These are phyloP conservation scores for Oscarella lobularis DNA, from an alignment of 37 sponge, comb jelly and placozoan genomes.

Conservation along the genomic window DNA sequence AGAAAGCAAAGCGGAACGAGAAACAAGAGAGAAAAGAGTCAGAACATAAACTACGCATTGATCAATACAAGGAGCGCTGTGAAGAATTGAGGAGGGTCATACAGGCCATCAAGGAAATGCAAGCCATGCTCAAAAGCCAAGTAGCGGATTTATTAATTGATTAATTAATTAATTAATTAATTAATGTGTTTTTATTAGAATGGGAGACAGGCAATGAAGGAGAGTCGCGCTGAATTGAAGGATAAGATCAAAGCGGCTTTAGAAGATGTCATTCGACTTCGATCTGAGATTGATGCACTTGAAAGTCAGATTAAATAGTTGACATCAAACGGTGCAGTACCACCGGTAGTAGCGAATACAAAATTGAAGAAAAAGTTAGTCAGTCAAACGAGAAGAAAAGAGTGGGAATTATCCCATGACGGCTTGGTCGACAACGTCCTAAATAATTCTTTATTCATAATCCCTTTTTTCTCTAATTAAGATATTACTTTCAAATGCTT, in stretches of 20 bases:
- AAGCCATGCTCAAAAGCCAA: not conserved
- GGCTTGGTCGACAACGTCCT: too few species aligned
- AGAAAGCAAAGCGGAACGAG: not conserved
- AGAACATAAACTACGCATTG: not conserved
- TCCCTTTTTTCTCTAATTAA: too few species aligned
- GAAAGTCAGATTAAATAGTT: not conserved
- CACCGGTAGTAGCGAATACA: too few species aligned
- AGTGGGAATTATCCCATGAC: too few species aligned
- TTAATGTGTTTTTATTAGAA: slow-evolving; percentile 10
- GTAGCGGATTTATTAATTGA: too few species aligned
- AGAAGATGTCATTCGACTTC: slow-evolving; percentile 48
- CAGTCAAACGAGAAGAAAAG: too few species aligned
- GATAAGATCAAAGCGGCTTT: slow-evolving; percentile 36
- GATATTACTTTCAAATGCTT: slow-evolving; percentile 18
- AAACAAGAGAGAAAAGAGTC: not conserved
- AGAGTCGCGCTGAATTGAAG: slow-evolving; percentile 14
- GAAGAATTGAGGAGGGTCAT: not conserved
- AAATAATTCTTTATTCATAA: too few species aligned
- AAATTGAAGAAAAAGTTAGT: too few species aligned
- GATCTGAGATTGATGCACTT: slow-evolving; percentile 47
- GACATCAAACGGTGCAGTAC: too few species aligned
- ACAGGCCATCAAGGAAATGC: not conserved
- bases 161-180: not conserved
- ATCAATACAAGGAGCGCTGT: not conserved
- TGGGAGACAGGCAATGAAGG: not conserved